Evolutionary conservation across 1,140 invertebrate species (phyloP).

Genomic region (Cyclina sinensis): DNA sequence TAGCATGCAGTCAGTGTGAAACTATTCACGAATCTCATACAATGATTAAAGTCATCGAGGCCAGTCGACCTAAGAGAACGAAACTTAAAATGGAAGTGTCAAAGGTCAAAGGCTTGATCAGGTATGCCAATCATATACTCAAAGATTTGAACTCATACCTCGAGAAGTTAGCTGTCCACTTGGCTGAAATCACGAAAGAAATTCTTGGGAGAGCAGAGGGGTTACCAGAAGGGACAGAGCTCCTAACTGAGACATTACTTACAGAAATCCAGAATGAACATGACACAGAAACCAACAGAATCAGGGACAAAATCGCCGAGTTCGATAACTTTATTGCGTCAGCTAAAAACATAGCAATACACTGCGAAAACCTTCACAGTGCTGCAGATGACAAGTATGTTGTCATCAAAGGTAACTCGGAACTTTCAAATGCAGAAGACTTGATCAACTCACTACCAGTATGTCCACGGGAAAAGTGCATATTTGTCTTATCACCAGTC

Average conservation of each 20-base stretch:
- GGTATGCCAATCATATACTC: conserved; percentile 45
- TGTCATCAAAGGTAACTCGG: not conserved
- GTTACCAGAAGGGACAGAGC: conserved; percentile 27
- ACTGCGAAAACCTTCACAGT: conserved; percentile 44
- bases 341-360: conserved; percentile 44
- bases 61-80: not conserved
- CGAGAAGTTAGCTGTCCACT: conserved; percentile 43
- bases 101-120: conserved; percentile 36
- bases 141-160: conserved; percentile 56
- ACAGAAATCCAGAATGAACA: conserved; percentile 42
- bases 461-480: conserved; percentile 17
- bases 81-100: conserved; percentile 19
- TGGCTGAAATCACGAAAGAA: conserved; percentile 45
- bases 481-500: conserved; percentile 39
- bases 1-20: conserved; percentile 58
- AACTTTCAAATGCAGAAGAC: not conserved
- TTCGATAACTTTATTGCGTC: conserved; percentile 56
- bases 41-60: conserved; percentile 35
- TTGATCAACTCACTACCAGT: conserved; percentile 8
- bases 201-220: conserved; percentile 17
- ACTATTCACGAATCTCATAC: conserved; percentile 30
- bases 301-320: conserved; percentile 53
- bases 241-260: conserved; percentile 1
- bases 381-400: conserved; percentile 43
- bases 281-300: conserved; percentile 20